phyloP scores from a whole-genome alignment of 2,888 invertebrate genomes.

The Herminia tarsipennalis region DNA sequence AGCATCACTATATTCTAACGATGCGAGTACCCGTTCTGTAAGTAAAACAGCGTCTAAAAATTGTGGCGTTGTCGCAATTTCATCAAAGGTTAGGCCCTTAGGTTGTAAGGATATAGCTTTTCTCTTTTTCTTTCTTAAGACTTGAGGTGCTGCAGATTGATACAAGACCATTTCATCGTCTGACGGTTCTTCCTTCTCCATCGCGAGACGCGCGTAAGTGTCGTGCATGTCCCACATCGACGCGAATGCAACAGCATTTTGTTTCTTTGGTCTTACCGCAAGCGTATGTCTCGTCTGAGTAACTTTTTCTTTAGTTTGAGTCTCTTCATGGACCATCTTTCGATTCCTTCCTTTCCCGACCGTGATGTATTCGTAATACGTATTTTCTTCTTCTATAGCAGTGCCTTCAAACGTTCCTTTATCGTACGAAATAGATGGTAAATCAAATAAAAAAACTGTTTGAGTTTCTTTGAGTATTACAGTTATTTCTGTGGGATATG shows the following conservation, averaged over 20 bases:
- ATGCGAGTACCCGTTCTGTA: constrained; percentile 90
- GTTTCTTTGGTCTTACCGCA: constrained; percentile 81
- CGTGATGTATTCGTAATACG: constrained; percentile 88
- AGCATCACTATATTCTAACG: constrained; percentile 87
- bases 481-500: constrained; percentile 85
- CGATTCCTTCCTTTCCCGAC: constrained; percentile 88
- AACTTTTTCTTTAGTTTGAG: constrained; percentile 88
- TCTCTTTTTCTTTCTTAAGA: constrained; percentile 64
- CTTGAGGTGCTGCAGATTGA: constrained; percentile 63
- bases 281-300: constrained; percentile 88
- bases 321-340: constrained; percentile 88
- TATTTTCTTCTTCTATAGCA: constrained; percentile 86
- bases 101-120: constrained; percentile 22
- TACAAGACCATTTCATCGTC: constrained; percentile 80
- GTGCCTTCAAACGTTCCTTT: constrained; percentile 86
- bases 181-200: constrained; percentile 52
- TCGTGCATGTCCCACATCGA: constrained; percentile 93
- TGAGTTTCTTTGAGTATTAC: constrained; percentile 89
- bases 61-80: constrained; percentile 57
- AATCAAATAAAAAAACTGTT: constrained; percentile 87
- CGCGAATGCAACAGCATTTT: constrained; percentile 87
- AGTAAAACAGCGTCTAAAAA: constrained; percentile 88
- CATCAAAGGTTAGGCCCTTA: constrained; percentile 58
- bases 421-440: constrained; percentile 87
- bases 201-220: constrained; percentile 84